Percentiles rank a stretch among this genome's conserved stretches.
Conservation (phyloP, 2,797 vertebrate genomes). For the Hapalemur alaotrensis region DNA sequence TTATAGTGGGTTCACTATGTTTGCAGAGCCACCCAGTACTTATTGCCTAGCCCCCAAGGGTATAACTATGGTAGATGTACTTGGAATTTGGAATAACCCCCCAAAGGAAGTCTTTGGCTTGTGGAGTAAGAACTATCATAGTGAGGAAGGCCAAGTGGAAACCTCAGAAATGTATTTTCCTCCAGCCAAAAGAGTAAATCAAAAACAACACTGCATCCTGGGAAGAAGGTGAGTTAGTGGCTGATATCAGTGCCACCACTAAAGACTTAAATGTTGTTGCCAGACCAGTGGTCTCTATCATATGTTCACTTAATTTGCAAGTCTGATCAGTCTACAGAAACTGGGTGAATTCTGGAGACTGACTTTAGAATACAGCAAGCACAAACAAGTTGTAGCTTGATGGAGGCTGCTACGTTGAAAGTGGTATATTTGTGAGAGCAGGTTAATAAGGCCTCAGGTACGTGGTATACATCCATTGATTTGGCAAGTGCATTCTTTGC, state of each 20-base stretch:
- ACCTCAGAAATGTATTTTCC: not conserved
- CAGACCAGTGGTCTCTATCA: not conserved
- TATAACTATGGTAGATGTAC: not conserved
- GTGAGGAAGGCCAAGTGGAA: not conserved
- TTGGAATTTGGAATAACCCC: not conserved
- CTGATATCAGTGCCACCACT: not conserved
- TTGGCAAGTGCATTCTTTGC: not conserved
- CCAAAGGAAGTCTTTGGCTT: not conserved
- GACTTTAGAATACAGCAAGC: not conserved
- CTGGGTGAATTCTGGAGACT: not conserved
- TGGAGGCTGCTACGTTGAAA: not conserved
- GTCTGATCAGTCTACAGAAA: not conserved
- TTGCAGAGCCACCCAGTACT: not conserved
- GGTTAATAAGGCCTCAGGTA: not conserved
- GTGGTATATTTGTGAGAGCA: not conserved
- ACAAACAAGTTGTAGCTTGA: not conserved
- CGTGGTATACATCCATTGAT: not conserved
- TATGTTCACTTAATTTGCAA: not conserved
- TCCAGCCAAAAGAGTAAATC: not conserved
- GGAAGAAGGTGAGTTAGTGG: not conserved
- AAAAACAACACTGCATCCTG: not conserved
- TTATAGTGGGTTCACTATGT: not conserved
- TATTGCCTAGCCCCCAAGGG: not conserved
- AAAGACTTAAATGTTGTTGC: not conserved
- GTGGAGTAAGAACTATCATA: not conserved